Base-by-base conservation (phyloP, 2,888 invertebrate species). In the Elegia similella region DNA sequence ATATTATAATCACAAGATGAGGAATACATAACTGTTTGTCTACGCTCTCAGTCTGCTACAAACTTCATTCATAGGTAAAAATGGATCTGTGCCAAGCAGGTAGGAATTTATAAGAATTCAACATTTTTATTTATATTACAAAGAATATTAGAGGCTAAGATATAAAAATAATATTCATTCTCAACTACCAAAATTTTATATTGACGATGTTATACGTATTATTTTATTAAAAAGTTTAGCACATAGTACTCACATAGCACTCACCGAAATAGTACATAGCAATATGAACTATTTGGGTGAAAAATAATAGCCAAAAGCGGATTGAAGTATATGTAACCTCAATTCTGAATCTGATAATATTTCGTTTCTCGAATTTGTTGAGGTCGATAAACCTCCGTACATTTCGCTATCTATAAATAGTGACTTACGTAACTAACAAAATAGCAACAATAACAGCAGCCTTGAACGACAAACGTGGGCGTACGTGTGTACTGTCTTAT, bases 361-460 rank as follows among this genome's bases (percentile, higher is more conserved):
- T 50, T 44, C 23, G 50, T 16, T 15, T 6, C 10, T 44, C 16
- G 32, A 6, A 43, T 42, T 16, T 43, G 52, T 10, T 68, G 72
- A 77, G 80, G 75, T 81, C 79, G 67, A 72, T 72, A 76, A 80
- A 80, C 80, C 70, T 70, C 68, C 59, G 70, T 65, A 69, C 72
- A 76, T 76, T 72, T 72, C 62, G 65, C 60, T 56, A 43, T 59
- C 69, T 73, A 74, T 76, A 84, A 82, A 82, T 82, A 86, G 73
- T 64, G 52, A 56, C 62, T 84, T 80, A 78, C 79, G 80, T 73
- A 78, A 82, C 66, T 62, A 66, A 64, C 67, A 72, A 70, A 75
- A 69, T 73, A 76, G 74, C 68, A 76, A 78, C 77, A 78, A 78
- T 79, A 78, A 73, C 72, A 67, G 78, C 73, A 84, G 75, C 86